These are phyloP conservation scores for Phycodurus eques DNA, from an alignment of 2,113 vertebrate species.

Conservation along the genomic window DNA sequence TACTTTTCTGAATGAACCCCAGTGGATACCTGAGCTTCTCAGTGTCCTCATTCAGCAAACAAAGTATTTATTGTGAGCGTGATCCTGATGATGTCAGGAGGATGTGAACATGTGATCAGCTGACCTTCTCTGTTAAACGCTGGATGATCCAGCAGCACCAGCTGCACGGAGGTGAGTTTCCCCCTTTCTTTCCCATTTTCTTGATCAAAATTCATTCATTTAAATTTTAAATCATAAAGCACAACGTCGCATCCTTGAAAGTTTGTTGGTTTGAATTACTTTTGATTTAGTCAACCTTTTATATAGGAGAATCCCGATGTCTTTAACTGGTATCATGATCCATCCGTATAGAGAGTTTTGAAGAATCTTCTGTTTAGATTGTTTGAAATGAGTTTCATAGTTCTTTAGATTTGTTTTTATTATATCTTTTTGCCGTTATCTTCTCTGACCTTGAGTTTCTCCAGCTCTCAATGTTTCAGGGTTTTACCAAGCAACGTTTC, in stretches of 20 bases:
- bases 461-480: not conserved
- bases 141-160: constrained; percentile 6
- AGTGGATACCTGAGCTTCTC: not conserved
- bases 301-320: not conserved
- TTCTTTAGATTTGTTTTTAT: not conserved
- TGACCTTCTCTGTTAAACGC: constrained; percentile 2
- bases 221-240: not conserved
- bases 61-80: constrained; percentile 9
- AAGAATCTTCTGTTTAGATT: not conserved
- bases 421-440: not conserved
- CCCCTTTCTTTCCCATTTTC: not conserved
- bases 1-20: not conserved
- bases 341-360: not conserved
- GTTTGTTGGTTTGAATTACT: not conserved
- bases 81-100: constrained; percentile 8
- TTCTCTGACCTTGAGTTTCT: not conserved
- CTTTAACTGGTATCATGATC: not conserved
- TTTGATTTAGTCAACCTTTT: not conserved
- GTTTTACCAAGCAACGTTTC: not conserved
- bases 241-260: not conserved
- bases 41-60: not conserved
- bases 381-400: not conserved
- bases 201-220: not conserved
- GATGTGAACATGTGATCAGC: constrained; percentile 12
- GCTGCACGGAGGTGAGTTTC: not conserved